Evolutionary conservation across 2,797 vertebrate genomes (phyloP), one percentile per base, ranked within the genome.

Genomic region (Oreochromis grahami): DNA sequence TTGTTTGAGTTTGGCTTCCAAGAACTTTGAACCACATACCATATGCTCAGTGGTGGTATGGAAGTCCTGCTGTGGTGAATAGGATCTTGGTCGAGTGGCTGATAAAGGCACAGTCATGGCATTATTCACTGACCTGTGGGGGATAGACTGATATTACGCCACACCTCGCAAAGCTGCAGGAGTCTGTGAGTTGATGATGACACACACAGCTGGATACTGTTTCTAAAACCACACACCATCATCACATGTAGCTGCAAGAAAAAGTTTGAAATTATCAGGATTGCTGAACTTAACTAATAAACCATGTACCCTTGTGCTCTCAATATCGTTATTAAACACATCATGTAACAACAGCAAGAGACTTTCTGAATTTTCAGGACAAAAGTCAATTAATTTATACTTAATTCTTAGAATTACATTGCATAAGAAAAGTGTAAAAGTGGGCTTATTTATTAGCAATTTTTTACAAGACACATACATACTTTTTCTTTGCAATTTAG

Each of bases 1-100:
- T 89, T 94, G 90, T 94, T 91, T 88, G 85, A 91, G 55, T 81
- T 48, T 24, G 81, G 79, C 83, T 89, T 90, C 91, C 78, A 8
- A 79, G 81, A 84, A 85, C 70, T 91, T 87, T 88, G 90, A 94
- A 94, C 84, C 87, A 85, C 55, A 79, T 51, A 29, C 89, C 92
- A 94, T 95, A 90, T 94, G 93, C 91, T 86, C 32, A 68, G 41
- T 34, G 24, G 60, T 41, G 58, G 79, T 52, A 11, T 63, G 48
- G 68, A 84, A 77, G 78, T 76, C 78, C 13, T 17, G 41, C 68
- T 84, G 79, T 87, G 76, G 63, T 79, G 41, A 83, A 76, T 83
- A 83, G 84, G 86, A 91, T 10, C 45, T 51, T 63, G 52, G 81
- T 84, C 65, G 89, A 88, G 78, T 36, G 50, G 82, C 84, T 87